phyloP scores from a whole-genome alignment of 2,888 invertebrate species.

The Eupithecia exiguata region DNA sequence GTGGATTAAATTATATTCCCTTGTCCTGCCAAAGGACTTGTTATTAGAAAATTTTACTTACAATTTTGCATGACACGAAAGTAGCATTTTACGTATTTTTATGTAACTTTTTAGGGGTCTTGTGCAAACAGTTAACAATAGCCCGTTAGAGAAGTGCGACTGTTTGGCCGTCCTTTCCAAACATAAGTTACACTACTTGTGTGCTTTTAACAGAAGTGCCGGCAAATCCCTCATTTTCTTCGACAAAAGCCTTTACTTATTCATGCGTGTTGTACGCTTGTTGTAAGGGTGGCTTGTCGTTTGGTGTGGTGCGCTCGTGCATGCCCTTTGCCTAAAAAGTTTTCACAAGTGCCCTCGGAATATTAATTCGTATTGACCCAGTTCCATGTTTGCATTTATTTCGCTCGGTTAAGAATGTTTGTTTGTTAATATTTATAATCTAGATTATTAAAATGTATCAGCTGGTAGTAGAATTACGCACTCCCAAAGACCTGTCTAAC shows the following conservation, averaged over 20 bases:
- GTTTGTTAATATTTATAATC: not conserved
- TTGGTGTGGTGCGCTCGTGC: slow-evolving; percentile 34
- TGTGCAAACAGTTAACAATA: slow-evolving; percentile 52
- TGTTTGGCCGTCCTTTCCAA: slow-evolving; percentile 53
- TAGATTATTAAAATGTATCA: not conserved
- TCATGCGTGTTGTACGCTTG: slow-evolving; percentile 55
- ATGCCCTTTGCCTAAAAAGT: slow-evolving; percentile 33
- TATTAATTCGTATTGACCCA: slow-evolving; percentile 34
- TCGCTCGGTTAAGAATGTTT: slow-evolving; percentile 4
- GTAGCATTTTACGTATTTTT: slow-evolving; percentile 45
- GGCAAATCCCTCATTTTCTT: slow-evolving; percentile 64
- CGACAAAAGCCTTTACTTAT: slow-evolving; percentile 64
- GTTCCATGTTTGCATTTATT: slow-evolving; percentile 17
- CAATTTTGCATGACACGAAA: not conserved
- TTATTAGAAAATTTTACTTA: slow-evolving; percentile 55
- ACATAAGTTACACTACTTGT: slow-evolving; percentile 48
- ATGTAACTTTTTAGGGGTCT: slow-evolving; percentile 50
- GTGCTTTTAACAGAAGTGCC: slow-evolving; percentile 62
- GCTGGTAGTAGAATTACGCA: slow-evolving; percentile 3
- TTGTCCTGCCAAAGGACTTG: slow-evolving; percentile 43
- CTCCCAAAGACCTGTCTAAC: not conserved
- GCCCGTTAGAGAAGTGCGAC: slow-evolving; percentile 37
- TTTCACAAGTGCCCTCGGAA: slow-evolving; percentile 28
- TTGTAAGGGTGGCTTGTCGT: slow-evolving; percentile 52
- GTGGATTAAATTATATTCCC: slow-evolving; percentile 64